Evolutionary conservation across 2,797 vertebrate species (phyloP).

Genomic region (Pseudomugil gertrudae): DNA sequence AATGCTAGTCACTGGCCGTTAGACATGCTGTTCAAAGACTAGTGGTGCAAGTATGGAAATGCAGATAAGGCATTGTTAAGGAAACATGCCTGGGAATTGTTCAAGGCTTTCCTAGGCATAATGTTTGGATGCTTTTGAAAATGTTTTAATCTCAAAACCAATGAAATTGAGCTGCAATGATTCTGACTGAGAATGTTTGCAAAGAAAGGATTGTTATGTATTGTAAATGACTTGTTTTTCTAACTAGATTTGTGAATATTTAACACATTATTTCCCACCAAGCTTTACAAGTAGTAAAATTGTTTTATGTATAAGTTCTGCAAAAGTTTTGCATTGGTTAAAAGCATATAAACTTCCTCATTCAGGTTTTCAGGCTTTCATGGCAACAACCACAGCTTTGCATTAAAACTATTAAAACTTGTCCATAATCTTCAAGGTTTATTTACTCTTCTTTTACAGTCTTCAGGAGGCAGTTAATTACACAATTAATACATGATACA

Average conservation of each 20-base stretch:
- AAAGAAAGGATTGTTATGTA: constrained; percentile 49
- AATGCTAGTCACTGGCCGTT: constrained; percentile 84
- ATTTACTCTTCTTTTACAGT: constrained; percentile 86
- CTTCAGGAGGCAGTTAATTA: constrained; percentile 87
- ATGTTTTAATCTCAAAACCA: constrained; percentile 78
- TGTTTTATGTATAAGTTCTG: constrained; percentile 12
- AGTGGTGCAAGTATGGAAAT: constrained; percentile 90
- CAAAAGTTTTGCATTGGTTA: constrained; percentile 22
- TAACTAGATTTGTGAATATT: constrained; percentile 42
- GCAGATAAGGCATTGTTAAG: constrained; percentile 90
- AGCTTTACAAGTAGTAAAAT: constrained; percentile 7
- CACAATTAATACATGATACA: constrained; percentile 87
- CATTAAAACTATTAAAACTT: constrained; percentile 43
- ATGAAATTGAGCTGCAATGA: constrained; percentile 59
- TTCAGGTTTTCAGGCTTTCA: background rate
- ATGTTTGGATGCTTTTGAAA: constrained; percentile 72
- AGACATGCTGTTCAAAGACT: constrained; percentile 91
- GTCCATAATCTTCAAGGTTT: constrained; percentile 84
- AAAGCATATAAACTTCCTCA: constrained; percentile 12
- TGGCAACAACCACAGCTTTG: constrained; percentile 5
- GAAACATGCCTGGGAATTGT: constrained; percentile 89
- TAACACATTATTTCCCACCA: constrained; percentile 17
- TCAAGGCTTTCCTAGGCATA: constrained; percentile 78
- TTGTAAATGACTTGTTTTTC: constrained; percentile 48
- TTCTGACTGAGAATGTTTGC: constrained; percentile 50